Conservation (phyloP, 2,113 vertebrate genomes). For the Ammodramus savannarum region DNA sequence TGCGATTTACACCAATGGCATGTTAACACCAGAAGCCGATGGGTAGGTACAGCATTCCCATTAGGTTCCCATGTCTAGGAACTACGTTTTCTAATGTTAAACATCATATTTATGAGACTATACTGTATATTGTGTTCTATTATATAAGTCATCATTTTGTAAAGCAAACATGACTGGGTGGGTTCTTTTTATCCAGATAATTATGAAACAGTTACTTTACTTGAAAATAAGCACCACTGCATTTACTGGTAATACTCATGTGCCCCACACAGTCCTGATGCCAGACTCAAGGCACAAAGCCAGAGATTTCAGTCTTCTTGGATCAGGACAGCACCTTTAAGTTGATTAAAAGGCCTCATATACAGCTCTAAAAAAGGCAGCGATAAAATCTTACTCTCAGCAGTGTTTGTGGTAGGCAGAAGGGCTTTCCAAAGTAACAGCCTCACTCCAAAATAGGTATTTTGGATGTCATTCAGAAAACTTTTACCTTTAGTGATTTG, state of each 20-base stretch:
- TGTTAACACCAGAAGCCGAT: neutral
- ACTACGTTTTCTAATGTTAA: neutral
- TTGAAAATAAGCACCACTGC: neutral
- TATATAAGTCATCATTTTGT: neutral
- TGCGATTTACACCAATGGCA: neutral
- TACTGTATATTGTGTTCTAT: neutral
- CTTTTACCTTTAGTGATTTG: constrained; percentile 87
- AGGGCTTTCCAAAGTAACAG: neutral
- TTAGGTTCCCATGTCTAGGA: neutral
- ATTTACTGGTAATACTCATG: neutral
- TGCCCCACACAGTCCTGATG: neutral
- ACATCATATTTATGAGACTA: neutral
- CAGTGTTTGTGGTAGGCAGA: neutral
- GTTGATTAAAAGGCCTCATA: neutral
- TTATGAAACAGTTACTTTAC: neutral
- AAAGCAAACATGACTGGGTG: neutral
- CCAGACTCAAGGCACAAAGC: neutral
- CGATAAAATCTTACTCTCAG: neutral
- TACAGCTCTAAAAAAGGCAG: neutral
- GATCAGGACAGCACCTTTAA: neutral
- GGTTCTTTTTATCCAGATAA: neutral
- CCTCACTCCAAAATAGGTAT: neutral
- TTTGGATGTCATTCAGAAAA: neutral
- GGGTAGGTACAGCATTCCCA: neutral
- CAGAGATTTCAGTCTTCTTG: neutral